Conservation (phyloP, 2,888 invertebrate genomes). For the Rugalucina vietnamica region DNA sequence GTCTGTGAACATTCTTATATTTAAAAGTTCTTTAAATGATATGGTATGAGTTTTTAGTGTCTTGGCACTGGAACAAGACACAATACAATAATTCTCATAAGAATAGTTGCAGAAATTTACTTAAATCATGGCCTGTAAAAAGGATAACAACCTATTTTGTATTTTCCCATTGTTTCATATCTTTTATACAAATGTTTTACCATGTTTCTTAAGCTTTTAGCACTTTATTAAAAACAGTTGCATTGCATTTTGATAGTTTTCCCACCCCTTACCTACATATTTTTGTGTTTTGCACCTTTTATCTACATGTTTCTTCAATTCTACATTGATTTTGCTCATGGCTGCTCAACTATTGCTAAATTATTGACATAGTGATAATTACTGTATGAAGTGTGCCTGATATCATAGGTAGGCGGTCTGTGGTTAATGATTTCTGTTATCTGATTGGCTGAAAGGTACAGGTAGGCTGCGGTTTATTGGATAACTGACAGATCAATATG, state of each 20-base stretch:
- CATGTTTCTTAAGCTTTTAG: neutral
- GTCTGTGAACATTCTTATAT: too few relatives aligned
- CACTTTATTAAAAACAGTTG: neutral
- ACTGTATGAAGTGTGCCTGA: slow-evolving; percentile 53
- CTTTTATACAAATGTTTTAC: neutral
- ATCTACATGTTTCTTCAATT: slow-evolving; percentile 9
- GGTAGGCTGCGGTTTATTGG: slow-evolving; percentile 24
- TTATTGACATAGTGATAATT: slow-evolving; percentile 49
- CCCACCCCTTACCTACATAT: slow-evolving; percentile 5
- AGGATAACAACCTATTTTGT: too few relatives aligned
- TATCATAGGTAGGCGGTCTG: slow-evolving; percentile 50
- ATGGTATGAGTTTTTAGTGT: too few relatives aligned
- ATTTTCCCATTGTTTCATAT: neutral
- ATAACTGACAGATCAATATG: slow-evolving; percentile 57
- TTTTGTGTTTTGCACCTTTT: neutral
- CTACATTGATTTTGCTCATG: slow-evolving; percentile 18
- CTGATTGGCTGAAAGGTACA: slow-evolving; percentile 53
- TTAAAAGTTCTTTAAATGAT: too few relatives aligned
- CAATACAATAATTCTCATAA: too few relatives aligned
- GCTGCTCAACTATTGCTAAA: slow-evolving; percentile 57
- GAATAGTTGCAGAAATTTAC: too few relatives aligned
- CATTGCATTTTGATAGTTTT: neutral
- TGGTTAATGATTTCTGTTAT: slow-evolving; percentile 9
- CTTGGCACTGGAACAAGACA: too few relatives aligned
- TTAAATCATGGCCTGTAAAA: too few relatives aligned